phyloP scores from a whole-genome alignment of 2,797 vertebrate genomes.

The Bradypodion pumilum region DNA sequence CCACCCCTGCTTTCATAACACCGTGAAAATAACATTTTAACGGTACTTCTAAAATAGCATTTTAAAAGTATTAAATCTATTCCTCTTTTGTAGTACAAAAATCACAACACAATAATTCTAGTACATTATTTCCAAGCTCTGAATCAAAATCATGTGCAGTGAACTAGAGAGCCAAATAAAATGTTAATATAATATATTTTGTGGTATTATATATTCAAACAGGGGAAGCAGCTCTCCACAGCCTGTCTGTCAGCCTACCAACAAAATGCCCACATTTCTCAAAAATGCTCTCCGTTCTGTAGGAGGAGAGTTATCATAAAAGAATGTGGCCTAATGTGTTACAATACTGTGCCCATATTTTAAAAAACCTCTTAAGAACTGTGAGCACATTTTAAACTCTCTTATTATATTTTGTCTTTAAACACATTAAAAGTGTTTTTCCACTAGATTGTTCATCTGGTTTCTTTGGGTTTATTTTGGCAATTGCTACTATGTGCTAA shows the following conservation, averaged over 20 bases:
- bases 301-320: not conserved
- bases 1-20: too few species aligned
- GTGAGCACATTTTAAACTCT: not conserved
- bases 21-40: too few species aligned
- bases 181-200: not conserved
- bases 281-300: not conserved
- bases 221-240: not conserved
- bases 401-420: not conserved
- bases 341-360: not conserved
- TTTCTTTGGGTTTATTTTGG: not conserved
- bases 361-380: not conserved
- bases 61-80: too few species aligned
- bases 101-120: too few species aligned
- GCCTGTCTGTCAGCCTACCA: not conserved
- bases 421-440: not conserved
- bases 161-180: not conserved
- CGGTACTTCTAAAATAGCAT: too few species aligned
- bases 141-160: not conserved
- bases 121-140: too few species aligned
- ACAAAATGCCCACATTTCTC: not conserved
- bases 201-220: not conserved
- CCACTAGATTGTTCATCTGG: not conserved
- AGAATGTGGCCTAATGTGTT: not conserved
- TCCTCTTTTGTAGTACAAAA: too few species aligned
- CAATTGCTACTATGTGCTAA: conserved; percentile 30